Evolutionary conservation across 2,888 invertebrate species (phyloP), one percentile per base, ranked within the genome.

Genomic region (Troilus luridus): DNA sequence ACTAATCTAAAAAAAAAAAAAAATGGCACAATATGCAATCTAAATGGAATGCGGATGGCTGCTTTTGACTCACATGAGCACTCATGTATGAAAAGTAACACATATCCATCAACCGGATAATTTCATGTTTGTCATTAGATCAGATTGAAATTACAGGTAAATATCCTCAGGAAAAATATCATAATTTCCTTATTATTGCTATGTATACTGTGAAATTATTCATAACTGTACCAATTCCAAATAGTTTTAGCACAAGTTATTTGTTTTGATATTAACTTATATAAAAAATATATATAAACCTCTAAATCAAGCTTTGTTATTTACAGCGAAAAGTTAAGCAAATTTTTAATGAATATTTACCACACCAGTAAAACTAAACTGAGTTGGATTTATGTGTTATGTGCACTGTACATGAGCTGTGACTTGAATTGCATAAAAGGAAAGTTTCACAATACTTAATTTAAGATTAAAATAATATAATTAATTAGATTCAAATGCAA

Each of bases 321-420:
- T 64, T 90, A 90, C 90, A 90, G 90, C 90, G 67, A 77, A 41
- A 58, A 90, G 90, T 72, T 72, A 90, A 41, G 56, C 67, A 90
- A 64, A 27, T 19, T 24, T 59, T 58, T 41, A 62, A 58, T 88
- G n/a, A 11, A 77, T 59, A 77, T 58, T 90, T 27, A 90, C 90
- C 90, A 90, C 90, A 90, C 90, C 90, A 90, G 90, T 59, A 54
- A 90, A 67, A 56, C 24, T 77, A 21, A 56, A 77, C 21, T 64
- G 56, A 72, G 72, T 90, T 67, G 72, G 72, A 64, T 56, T 72
- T n/a, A n/a, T 89, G 88, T 72, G 90, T 90, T 90, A 90, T 77
- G 90, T 90, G 90, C 90, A 72, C 90, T 90, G 90, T 90, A 90
- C 90, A 90, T 56, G 67, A 90, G 90, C 90, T 72, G 90, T 90